A percentile compares a stretch with the other conserved stretches of the same genome.
Conservation (phyloP, 1,140 invertebrate species). For the Oreohelix idahoensis region DNA sequence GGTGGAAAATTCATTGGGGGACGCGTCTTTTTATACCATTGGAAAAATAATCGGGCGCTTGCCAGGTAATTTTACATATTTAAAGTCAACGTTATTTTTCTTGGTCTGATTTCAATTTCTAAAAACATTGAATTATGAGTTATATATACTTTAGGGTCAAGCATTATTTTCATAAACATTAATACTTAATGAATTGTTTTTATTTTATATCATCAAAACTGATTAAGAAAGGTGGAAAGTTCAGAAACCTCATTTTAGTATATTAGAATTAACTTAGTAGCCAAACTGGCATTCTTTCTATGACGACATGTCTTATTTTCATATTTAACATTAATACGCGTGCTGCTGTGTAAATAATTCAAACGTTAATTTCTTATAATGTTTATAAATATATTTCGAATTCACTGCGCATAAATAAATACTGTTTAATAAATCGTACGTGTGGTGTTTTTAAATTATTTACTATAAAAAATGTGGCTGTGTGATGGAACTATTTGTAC, state of each 20-base stretch:
- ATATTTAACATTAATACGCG: background rate
- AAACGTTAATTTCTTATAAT: background rate
- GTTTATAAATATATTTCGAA: background rate
- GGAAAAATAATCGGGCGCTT: background rate
- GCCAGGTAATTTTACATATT: background rate
- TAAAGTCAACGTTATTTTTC: background rate
- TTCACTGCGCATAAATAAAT: background rate
- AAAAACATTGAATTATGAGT: no score
- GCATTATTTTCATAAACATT: no score
- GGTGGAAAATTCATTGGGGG: background rate
- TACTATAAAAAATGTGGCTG: background rate
- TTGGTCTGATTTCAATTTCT: no score
- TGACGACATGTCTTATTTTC: background rate
- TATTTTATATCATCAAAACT: no score
- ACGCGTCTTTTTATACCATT: background rate
- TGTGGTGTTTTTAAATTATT: background rate
- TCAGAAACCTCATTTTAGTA: no score
- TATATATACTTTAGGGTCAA: no score
- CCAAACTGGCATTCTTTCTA: background rate
- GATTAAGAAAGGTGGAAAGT: no score
- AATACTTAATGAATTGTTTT: no score
- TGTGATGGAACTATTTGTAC: background rate
- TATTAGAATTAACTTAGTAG: no score
- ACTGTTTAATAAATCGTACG: background rate
- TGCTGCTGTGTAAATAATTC: background rate